Conservation (phyloP, 2,113 vertebrate genomes). For the Tichodroma muraria region DNA sequence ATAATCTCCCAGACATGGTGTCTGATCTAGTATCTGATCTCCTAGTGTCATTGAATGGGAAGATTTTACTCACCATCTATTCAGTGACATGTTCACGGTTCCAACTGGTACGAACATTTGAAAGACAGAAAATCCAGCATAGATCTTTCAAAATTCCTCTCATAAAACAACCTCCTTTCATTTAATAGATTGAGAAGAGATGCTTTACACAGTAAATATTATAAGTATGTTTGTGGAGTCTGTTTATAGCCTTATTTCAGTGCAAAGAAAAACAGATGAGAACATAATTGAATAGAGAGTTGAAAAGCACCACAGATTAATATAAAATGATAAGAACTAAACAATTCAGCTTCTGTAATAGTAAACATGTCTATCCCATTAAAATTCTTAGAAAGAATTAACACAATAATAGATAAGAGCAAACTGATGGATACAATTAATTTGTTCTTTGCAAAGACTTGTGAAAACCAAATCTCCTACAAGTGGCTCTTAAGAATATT, state of each 20-base stretch:
- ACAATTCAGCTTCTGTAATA: neutral
- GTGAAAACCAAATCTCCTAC: neutral
- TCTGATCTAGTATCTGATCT: neutral
- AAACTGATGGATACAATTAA: neutral
- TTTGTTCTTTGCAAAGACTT: neutral
- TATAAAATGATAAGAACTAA: neutral
- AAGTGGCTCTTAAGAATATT: neutral
- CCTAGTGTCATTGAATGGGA: neutral
- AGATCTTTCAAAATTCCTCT: neutral
- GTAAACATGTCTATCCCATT: neutral
- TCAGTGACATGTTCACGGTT: neutral
- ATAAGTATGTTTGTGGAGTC: neutral
- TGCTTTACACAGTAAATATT: neutral
- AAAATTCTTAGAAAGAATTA: slow-evolving; percentile 15
- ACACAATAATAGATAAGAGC: neutral
- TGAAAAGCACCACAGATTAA: neutral
- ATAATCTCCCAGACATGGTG: neutral
- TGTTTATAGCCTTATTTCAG: neutral
- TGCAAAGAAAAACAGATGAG: slow-evolving; percentile 2
- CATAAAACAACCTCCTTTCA: neutral
- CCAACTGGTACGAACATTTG: neutral
- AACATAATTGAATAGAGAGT: neutral
- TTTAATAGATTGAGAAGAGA: neutral
- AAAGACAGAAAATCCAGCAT: neutral
- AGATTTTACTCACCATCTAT: neutral